Base-by-base conservation (phyloP, 1,140 invertebrate species). In the Lordiphosa stackelbergi region DNA sequence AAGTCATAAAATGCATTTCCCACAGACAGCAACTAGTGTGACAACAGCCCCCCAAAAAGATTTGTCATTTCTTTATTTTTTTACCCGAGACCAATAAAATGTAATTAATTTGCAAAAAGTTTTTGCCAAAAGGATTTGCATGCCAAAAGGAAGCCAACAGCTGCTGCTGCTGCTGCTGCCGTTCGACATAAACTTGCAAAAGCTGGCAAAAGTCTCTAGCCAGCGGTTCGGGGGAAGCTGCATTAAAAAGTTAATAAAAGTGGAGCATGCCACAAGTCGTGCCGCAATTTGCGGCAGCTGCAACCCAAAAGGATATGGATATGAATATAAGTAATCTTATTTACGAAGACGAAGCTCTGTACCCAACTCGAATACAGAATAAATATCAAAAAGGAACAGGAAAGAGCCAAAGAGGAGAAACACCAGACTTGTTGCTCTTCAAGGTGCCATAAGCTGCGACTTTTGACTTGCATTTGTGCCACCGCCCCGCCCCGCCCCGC, bases 241-340 rank as follows among this genome's bases (percentile, higher is more conserved):
- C 71, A 79, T 79, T 83, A 83, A 83, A 83, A 83, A 83, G 77
- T 83, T 83, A 78, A 83, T 83, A 83, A 84, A 83, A 83, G 73
- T 84, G 77, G 64, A 84, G 75, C 69, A 83, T 77, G 78, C 77
- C 78, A 83, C 77, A 83, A 83, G 78, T 83, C 78, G 73, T 85
- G 73, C 77, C 73, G 65, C 79, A 83, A 77, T 73, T 83, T 83
- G 78, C 65, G 78, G 77, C 78, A 81, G 71, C 75, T 81, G 75
- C 71, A 64, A 45, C 71, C 52, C 69, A 49, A 42, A 71, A 61
- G 71, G 75, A 81, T 69, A 75, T 65, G 72, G 52, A 75, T 74
- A 81, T 83, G 77, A 71, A 83, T 81, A 75, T 69, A 68, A 71
- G 58, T 77, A 72, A 66, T 66, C 54, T 61, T 34, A 56, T 46